phyloP scores from a whole-genome alignment of 1,140 invertebrate genomes.

The Cecropterus lyciades region DNA sequence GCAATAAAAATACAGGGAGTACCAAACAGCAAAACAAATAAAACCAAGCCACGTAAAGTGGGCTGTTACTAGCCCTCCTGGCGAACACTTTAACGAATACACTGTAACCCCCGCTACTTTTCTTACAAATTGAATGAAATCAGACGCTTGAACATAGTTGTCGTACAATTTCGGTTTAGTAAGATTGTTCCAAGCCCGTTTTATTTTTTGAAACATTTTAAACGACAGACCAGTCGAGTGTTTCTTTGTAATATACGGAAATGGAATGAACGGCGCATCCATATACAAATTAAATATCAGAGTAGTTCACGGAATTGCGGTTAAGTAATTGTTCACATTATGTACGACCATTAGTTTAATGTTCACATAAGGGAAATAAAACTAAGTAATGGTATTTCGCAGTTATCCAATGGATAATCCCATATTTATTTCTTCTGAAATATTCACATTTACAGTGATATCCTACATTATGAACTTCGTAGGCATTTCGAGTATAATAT shows the following conservation, averaged over 20 bases:
- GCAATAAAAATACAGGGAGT: constrained; percentile 51
- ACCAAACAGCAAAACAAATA: constrained; percentile 49
- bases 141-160: constrained; percentile 11
- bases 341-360: not conserved
- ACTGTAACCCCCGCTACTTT: constrained; percentile 9
- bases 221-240: not conserved
- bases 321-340: constrained; percentile 10
- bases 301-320: constrained; percentile 13
- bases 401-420: constrained; percentile 77
- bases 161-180: not conserved
- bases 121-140: not conserved
- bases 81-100: not conserved
- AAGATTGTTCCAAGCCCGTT: not conserved
- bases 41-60: constrained; percentile 51
- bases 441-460: constrained; percentile 74
- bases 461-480: constrained; percentile 76
- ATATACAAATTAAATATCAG: not conserved
- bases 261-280: not conserved
- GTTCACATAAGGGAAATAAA: constrained; percentile 54
- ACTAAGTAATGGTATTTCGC: constrained; percentile 72
- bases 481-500: constrained; percentile 65
- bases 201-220: constrained; percentile 17
- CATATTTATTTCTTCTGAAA: constrained; percentile 71
- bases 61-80: not conserved
- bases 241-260: not conserved